Evolutionary conservation across 2,113 vertebrate species (phyloP).

Genomic region (Cochlearius cochlearius): DNA sequence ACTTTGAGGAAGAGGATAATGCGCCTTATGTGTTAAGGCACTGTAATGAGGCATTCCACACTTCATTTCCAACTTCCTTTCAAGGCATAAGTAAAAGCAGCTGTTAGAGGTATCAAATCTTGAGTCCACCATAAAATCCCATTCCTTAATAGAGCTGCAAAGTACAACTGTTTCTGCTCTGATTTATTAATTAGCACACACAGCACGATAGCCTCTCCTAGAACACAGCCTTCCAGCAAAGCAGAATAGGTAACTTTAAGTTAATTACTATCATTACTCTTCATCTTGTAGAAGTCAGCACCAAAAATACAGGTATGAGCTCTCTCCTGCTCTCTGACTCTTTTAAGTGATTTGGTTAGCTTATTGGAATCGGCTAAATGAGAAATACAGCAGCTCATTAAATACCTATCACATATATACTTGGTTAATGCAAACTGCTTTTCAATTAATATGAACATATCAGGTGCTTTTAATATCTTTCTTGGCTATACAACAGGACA

Average conservation of each 20-base stretch:
- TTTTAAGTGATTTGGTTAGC: not conserved
- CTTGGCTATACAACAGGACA: not conserved
- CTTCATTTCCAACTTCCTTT: not conserved
- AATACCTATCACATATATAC: not conserved
- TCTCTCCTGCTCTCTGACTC: not conserved
- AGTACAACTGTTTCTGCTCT: not conserved
- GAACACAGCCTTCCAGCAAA: not conserved
- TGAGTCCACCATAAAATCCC: not conserved
- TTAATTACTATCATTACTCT: not conserved
- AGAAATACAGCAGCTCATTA: not conserved
- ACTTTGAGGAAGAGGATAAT: not conserved
- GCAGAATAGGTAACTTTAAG: not conserved
- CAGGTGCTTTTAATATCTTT: not conserved
- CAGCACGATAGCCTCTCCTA: not conserved
- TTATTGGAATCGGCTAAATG: not conserved
- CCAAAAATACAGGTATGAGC: not conserved
- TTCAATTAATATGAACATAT: not conserved
- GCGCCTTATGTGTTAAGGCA: not conserved
- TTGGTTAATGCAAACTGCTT: not conserved
- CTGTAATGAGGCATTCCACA: not conserved
- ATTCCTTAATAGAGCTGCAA: not conserved
- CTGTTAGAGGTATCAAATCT: not conserved
- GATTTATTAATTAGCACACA: not conserved
- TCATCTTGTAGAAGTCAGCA: not conserved
- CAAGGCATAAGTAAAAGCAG: not conserved